phyloP scores from a whole-genome alignment of 2,888 invertebrate genomes.

The Cephus pulcher region DNA sequence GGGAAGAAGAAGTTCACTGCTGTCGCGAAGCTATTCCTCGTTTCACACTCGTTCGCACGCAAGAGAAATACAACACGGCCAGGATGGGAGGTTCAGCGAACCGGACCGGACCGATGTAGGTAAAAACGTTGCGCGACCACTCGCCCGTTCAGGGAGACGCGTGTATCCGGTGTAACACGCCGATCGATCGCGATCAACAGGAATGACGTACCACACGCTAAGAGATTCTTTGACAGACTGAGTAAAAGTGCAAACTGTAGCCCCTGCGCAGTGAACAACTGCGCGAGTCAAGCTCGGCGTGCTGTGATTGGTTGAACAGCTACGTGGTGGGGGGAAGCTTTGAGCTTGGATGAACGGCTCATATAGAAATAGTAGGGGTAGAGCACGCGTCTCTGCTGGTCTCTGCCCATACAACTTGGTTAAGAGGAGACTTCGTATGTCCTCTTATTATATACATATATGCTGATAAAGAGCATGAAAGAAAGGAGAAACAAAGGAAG shows the following conservation, averaged over 20 bases:
- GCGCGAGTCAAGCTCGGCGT: constrained; percentile 1
- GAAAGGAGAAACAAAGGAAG: constrained; percentile 9
- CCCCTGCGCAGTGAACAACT: constrained; percentile 25
- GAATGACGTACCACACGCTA: constrained; percentile 22
- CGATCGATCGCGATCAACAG: not conserved
- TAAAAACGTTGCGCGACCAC: not conserved
- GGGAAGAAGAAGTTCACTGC: not conserved
- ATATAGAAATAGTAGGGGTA: not conserved
- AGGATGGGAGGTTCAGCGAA: not conserved
- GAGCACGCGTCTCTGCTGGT: not conserved
- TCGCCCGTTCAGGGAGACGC: constrained; percentile 8
- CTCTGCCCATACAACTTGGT: not conserved
- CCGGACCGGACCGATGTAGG: not conserved
- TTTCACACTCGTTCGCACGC: not conserved
- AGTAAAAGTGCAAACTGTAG: constrained; percentile 14
- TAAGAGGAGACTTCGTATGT: not conserved
- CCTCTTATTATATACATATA: not conserved
- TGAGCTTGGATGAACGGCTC: not conserved
- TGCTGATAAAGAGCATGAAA: constrained; percentile 24
- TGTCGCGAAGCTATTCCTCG: not conserved
- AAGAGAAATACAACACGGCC: not conserved
- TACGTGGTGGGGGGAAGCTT: not conserved
- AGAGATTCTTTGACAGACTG: constrained; percentile 35
- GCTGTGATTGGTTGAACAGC: constrained; percentile 2
- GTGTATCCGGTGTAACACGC: constrained; percentile 14